Evolutionary conservation across 2,888 invertebrate genomes (phyloP), one percentile per base, ranked within the genome.

Genomic region (Zonitis immaculata): DNA sequence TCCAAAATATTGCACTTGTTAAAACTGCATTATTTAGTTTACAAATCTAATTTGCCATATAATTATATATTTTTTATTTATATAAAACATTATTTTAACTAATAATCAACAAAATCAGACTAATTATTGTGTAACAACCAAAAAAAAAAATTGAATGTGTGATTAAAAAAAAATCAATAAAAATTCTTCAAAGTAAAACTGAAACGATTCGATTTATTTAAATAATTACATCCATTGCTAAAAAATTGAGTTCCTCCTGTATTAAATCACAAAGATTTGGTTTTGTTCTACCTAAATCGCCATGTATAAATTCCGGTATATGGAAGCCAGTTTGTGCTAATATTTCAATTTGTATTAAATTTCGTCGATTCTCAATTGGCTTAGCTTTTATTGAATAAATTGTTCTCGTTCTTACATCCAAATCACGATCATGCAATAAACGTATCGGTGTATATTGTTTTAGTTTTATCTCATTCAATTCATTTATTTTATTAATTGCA

Each of bases 21-120:
- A 44, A 47, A 54, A 42, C 49, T 43, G 53, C 53, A 53, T 53
- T 49, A 49, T 43, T 30, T 12, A 32, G 6, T 26, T 49, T 18
- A 53, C 32, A 49, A 27, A 44, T 35, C 35, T 35, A 35, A 35
- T 35, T 18, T 35, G 35, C 35, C 18, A n/a, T n/a, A 44, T 44
- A 47, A 28, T 54, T 54, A 50, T 50, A 47, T 50, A 51, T 54
- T 54, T 54, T 47, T 54, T n/a, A n/a, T n/a, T n/a, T n/a, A n/a
- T n/a, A n/a, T n/a, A n/a, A n/a, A n/a, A n/a, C n/a, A n/a, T n/a
- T n/a, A n/a, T n/a, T n/a, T n/a, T n/a, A n/a, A n/a, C n/a, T n/a
- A 46, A 49, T 42, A 46, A 27, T 49, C 48, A 52, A 42, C 42
- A 32, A 47, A 28, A 11, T 8, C 26, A 44, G 48, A 54, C 53